Conservation (phyloP, 1,140 invertebrate genomes). For the Papilio polytes region DNA sequence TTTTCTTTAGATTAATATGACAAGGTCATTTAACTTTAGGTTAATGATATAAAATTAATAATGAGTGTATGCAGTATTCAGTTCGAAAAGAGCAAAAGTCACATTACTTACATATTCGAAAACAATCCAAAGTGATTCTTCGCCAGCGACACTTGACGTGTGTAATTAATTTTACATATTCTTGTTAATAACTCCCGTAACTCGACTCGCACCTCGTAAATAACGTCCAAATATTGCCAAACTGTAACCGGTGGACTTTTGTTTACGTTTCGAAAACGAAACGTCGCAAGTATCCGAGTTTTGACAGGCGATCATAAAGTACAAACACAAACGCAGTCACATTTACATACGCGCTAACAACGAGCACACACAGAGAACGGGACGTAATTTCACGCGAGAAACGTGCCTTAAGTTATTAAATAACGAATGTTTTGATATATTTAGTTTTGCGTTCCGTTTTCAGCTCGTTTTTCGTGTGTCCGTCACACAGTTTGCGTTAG, state of each 20-base stretch:
- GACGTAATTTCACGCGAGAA: constrained; percentile 43
- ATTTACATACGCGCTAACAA: constrained; percentile 67
- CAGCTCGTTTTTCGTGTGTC: constrained; percentile 82
- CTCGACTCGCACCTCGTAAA: constrained; percentile 68
- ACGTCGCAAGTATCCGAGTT: constrained; percentile 80
- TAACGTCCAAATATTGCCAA: constrained; percentile 67
- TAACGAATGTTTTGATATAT: constrained; percentile 60
- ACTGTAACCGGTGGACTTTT: constrained; percentile 67
- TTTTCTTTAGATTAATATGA: background rate
- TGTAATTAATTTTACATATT: constrained; percentile 78
- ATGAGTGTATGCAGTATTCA: background rate
- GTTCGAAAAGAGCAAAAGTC: constrained; percentile 40
- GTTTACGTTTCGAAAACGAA: constrained; percentile 81
- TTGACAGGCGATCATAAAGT: constrained; percentile 80
- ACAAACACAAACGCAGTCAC: constrained; percentile 70
- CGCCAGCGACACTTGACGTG: constrained; percentile 63
- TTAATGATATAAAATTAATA: background rate
- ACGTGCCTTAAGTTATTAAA: constrained; percentile 43
- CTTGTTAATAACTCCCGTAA: constrained; percentile 77
- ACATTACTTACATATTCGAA: constrained; percentile 78
- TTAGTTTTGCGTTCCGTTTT: constrained; percentile 75
- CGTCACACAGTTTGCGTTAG: constrained; percentile 83
- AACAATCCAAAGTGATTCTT: constrained; percentile 74
- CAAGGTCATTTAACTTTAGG: background rate
- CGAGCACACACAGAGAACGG: constrained; percentile 24